Evolutionary conservation across 2,113 vertebrate genomes (phyloP).

Genomic region (Prietella phreatophila): DNA sequence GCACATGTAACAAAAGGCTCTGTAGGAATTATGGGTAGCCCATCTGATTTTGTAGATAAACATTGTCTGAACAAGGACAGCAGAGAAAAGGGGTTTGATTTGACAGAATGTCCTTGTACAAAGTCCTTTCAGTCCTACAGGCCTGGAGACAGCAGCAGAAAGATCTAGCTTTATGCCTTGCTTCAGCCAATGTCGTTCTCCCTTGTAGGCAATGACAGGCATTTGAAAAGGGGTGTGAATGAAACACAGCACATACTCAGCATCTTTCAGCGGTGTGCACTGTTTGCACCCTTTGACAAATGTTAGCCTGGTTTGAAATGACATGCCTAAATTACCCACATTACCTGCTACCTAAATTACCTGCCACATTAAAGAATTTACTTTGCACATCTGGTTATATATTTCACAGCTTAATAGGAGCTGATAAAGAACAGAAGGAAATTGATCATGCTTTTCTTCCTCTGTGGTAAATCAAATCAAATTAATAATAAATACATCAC

Average conservation of each 20-base stretch:
- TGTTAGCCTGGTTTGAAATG: slow-evolving; percentile 66
- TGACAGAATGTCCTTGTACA: slow-evolving; percentile 74
- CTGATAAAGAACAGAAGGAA: slow-evolving; percentile 56
- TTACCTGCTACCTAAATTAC: slow-evolving; percentile 59
- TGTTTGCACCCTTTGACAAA: slow-evolving; percentile 65
- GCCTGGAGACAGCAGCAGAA: slow-evolving; percentile 58
- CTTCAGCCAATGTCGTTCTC: slow-evolving; percentile 75
- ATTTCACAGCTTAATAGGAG: slow-evolving; percentile 51
- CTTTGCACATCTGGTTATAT: slow-evolving; percentile 30
- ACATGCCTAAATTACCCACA: slow-evolving; percentile 65
- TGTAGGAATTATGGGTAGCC: slow-evolving; percentile 59
- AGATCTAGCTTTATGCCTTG: neutral
- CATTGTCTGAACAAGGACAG: slow-evolving; percentile 57
- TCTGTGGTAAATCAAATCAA: neutral
- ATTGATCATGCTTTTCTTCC: slow-evolving; percentile 45
- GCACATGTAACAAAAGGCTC: slow-evolving; percentile 58
- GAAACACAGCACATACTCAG: slow-evolving; percentile 60
- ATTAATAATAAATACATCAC: neutral
- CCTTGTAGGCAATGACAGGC: slow-evolving; percentile 67
- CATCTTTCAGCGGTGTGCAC: slow-evolving; percentile 49
- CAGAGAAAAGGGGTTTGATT: slow-evolving; percentile 72
- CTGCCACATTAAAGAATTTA: slow-evolving; percentile 52
- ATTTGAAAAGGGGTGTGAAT: slow-evolving; percentile 68
- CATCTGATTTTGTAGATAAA: slow-evolving; percentile 59
- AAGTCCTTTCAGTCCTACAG: slow-evolving; percentile 65